Percentiles rank a stretch among this genome's conserved stretches.
Conservation (phyloP, 2,113 vertebrate species). For the Anser cygnoides region DNA sequence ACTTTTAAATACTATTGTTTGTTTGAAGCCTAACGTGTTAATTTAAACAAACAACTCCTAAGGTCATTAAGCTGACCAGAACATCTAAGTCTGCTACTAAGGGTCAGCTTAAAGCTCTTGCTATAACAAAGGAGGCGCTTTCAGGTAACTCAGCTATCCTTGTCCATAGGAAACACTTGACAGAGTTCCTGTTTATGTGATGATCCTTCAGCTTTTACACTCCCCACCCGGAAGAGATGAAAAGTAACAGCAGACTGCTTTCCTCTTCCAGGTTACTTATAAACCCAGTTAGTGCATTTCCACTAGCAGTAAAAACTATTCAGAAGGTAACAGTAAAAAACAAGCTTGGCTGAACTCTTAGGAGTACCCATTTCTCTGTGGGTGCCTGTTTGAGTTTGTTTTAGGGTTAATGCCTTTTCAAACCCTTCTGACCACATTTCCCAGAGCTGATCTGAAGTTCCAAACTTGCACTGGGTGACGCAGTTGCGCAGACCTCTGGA, state of each 20-base stretch:
- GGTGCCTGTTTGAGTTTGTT: background rate
- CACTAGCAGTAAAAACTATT: background rate
- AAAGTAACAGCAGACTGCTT: background rate
- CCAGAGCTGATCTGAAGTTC: fast-evolving
- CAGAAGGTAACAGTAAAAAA: background rate
- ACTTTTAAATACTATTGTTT: background rate
- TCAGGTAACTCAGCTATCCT: background rate
- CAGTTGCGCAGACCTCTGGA: background rate
- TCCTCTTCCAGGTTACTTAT: background rate
- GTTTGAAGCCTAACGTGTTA: background rate
- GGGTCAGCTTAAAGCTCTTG: background rate
- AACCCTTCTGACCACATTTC: background rate
- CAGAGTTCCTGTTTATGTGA: background rate
- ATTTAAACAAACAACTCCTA: background rate
- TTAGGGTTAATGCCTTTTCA: background rate
- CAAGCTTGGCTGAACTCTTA: background rate
- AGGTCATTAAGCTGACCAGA: background rate
- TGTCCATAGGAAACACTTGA: background rate
- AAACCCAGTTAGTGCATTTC: background rate
- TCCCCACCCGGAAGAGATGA: background rate
- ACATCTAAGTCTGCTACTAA: background rate
- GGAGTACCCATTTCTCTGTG: background rate
- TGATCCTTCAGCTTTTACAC: background rate
- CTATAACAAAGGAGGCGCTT: background rate
- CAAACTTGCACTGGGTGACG: background rate